phyloP scores from a whole-genome alignment of 2,113 vertebrate genomes.

The Fregata magnificens region DNA sequence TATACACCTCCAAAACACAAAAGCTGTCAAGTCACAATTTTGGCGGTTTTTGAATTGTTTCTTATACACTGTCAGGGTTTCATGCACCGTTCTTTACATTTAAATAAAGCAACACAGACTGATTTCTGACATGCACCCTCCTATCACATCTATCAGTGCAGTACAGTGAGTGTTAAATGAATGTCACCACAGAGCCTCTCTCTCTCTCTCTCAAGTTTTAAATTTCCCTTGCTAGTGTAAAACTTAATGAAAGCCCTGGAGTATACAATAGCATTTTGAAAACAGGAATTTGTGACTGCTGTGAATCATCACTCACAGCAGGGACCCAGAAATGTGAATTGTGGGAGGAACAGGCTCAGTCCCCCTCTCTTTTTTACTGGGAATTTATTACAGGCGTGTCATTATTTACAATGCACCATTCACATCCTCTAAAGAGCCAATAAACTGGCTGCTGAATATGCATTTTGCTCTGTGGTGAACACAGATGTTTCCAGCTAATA shows the following conservation, averaged over 20 bases:
- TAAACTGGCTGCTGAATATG: conserved; percentile 85
- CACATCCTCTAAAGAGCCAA: conserved; percentile 83
- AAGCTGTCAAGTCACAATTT: conserved; percentile 44
- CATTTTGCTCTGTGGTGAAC: conserved; percentile 82
- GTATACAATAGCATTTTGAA: conserved; percentile 80
- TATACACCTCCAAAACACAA: conserved; percentile 28
- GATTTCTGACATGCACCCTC: conserved; percentile 40
- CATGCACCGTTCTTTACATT: conserved; percentile 43
- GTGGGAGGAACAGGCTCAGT: conserved; percentile 71
- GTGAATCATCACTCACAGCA: conserved; percentile 80
- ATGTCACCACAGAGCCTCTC: conserved; percentile 54
- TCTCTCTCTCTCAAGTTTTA: conserved; percentile 72
- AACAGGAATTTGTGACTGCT: conserved; percentile 80
- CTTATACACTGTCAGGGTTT: conserved; percentile 55
- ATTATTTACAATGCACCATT: conserved; percentile 83
- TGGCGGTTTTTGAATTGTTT: conserved; percentile 63
- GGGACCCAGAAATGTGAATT: conserved; percentile 78
- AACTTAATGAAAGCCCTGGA: conserved; percentile 81
- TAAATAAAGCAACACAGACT: conserved; percentile 22
- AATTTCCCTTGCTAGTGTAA: conserved; percentile 77
- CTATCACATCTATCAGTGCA: conserved; percentile 41
- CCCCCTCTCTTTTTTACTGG: conserved; percentile 77
- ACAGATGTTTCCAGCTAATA: conserved; percentile 85
- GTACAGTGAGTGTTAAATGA: conserved; percentile 40
- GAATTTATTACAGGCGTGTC: conserved; percentile 82